Conservation (phyloP, 2,113 vertebrate species). For the cattle (Bos taurus) region DNA sequence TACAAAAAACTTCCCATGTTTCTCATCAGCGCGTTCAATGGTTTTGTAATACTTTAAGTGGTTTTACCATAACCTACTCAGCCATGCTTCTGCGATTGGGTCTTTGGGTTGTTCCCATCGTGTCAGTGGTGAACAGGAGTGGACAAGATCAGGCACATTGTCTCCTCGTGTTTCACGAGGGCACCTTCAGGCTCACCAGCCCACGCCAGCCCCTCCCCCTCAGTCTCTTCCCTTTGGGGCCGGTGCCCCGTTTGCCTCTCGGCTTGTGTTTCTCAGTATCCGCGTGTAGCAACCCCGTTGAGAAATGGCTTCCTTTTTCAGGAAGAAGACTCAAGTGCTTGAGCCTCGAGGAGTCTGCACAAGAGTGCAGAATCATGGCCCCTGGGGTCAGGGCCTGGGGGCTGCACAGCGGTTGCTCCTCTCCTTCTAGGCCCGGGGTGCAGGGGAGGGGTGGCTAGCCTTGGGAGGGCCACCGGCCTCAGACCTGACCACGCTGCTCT, state of each 20-base stretch:
- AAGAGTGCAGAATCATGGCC: background rate
- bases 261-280: slow-evolving; percentile 52
- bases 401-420: background rate
- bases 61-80: background rate
- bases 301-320: slow-evolving; percentile 68
- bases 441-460: background rate
- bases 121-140: background rate
- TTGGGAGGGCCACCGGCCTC: background rate
- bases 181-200: rapidly evolving
- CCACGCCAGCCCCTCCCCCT: background rate
- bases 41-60: background rate
- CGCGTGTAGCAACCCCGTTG: slow-evolving; percentile 61
- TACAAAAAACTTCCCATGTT: background rate
- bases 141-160: background rate
- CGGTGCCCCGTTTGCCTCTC: background rate
- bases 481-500: background rate
- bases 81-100: background rate
- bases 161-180: background rate
- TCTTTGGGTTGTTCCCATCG: background rate
- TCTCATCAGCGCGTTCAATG: background rate
- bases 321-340: slow-evolving; percentile 2
- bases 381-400: background rate
- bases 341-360: background rate
- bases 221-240: background rate
- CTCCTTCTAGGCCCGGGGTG: background rate